Base-by-base conservation (phyloP, 2,888 invertebrate species). In the Alcis repandata region DNA sequence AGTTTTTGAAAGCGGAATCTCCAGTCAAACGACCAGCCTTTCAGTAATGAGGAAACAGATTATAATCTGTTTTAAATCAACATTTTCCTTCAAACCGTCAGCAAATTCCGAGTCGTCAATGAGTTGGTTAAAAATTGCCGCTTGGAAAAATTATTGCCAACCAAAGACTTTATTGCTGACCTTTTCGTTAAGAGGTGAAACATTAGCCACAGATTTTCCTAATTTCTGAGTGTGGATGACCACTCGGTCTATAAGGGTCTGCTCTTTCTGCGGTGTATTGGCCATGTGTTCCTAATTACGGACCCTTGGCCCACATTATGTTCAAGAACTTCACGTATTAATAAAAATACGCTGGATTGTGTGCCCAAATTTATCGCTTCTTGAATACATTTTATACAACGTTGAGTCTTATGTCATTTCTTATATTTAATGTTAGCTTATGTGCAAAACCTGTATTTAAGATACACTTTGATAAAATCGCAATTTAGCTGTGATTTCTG, bases 261-360 rank as follows among this genome's bases (percentile, higher is more conserved):
- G 22, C 40, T 70, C 27, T 13, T 67, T 71, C 82, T 82, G 82
- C 67, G 62, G 51, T 46, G 73, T 68, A 82, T 79, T 65, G 74
- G 70, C 69, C 78, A 65, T 74, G 73, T 81, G 82, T 72, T 74
- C 65, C 63, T 81, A 76, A 82, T 80, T 75, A 75, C 73, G 48
- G 51, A 45, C 27, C 71, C 54, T 59, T 54, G 63, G 61, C 33
- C 56, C 33, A 33, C 19, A 41, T 38, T 40, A 27, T 40, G 27
- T 54, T 43, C 9, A 10, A 33, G 62, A 22, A 22, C 10, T 40
- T 36, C 13, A 20, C 41, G 27, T 15, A 49, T 32, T 15, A 15
- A 46, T n/a, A 46, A 46, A 20, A 46, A 11, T 54, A 51, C 19
- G 17, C 13, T 1, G 2, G 13, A 33, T 48, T 32, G 15, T 32